phyloP scores from a whole-genome alignment of 2,113 vertebrate species.

The Cryptotis parvus region DNA sequence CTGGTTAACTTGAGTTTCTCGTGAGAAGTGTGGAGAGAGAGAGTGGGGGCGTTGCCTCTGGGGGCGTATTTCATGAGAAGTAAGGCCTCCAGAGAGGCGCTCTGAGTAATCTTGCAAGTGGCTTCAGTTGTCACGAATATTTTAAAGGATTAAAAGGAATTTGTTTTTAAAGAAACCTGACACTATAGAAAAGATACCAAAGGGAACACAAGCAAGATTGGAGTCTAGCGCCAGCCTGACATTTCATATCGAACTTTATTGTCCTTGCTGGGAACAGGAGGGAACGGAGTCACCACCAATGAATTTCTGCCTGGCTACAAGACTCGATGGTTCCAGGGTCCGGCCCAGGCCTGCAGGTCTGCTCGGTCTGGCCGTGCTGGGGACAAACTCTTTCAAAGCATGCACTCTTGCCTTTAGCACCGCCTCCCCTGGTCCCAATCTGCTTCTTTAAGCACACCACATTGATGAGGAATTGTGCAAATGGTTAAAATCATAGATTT shows the following conservation, averaged over 20 bases:
- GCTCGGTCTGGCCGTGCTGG: no score
- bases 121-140: background rate
- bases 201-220: background rate
- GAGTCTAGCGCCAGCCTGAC: background rate
- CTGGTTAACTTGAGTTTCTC: slow-evolving; percentile 40
- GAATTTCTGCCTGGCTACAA: no score
- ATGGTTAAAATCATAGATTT: background rate
- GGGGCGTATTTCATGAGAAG: background rate
- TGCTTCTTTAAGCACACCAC: background rate
- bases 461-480: background rate
- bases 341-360: no score
- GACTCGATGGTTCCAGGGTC: no score
- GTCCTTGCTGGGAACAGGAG: background rate
- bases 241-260: background rate
- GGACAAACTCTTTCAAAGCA: no score
- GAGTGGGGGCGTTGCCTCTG: background rate
- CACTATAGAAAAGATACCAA: background rate
- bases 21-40: background rate
- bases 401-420: no score
- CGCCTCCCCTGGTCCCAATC: no score
- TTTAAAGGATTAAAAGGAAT: slow-evolving; percentile 23
- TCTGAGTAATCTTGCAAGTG: background rate
- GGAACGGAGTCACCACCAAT: no score
- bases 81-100: background rate
- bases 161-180: slow-evolving; percentile 18